These are phyloP conservation scores for Plebejus argus DNA, from an alignment of 2,888 invertebrate genomes.

Conservation along the genomic window DNA sequence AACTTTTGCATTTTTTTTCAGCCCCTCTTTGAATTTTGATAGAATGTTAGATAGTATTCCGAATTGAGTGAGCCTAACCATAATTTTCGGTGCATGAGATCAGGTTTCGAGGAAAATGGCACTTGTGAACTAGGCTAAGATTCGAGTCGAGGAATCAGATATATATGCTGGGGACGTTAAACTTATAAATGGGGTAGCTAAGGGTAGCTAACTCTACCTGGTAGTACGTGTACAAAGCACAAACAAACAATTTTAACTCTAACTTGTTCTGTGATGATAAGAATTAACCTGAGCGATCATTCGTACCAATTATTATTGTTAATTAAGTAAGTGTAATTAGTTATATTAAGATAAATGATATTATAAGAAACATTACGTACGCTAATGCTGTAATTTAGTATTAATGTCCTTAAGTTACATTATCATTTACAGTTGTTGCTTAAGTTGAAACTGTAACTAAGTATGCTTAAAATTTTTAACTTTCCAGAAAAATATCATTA, in stretches of 20 bases:
- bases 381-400: not conserved
- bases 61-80: no score
- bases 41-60: no score
- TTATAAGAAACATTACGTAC: not conserved
- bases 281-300: not conserved
- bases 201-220: not conserved
- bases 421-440: not conserved
- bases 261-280: not conserved
- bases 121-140: no score
- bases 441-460: not conserved
- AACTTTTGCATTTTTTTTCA: no score
- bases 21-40: no score
- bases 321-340: not conserved
- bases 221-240: not conserved
- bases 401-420: not conserved
- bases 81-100: no score
- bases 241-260: not conserved
- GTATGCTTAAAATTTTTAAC: not conserved
- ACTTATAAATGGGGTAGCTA: not conserved
- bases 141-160: not conserved
- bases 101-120: no score
- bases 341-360: not conserved
- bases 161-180: not conserved
- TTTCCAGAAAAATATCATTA: not conserved
- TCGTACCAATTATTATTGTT: not conserved